Conservation (phyloP, 2,113 vertebrate species). For the Nansenia antarctica region DNA sequence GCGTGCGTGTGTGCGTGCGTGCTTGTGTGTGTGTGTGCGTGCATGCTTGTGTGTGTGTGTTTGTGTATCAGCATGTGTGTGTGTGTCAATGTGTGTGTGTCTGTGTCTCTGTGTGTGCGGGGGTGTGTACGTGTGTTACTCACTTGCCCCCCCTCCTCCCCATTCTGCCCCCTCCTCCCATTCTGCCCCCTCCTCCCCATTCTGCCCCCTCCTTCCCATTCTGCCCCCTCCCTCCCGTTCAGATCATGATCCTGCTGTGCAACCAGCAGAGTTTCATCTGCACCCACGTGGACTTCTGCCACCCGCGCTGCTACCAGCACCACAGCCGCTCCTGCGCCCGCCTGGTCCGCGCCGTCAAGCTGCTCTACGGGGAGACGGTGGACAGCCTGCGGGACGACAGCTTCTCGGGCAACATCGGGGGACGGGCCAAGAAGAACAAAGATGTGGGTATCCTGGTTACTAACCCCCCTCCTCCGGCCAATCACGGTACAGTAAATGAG, state of each 20-base stretch:
- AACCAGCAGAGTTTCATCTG: slow-evolving; percentile 99
- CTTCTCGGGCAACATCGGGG: slow-evolving; percentile 59
- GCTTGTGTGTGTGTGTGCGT: background rate
- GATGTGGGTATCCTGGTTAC: slow-evolving; percentile 81
- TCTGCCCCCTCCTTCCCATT: background rate
- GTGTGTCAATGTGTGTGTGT: background rate
- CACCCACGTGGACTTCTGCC: slow-evolving; percentile 94
- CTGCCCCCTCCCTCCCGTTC: slow-evolving; percentile 28
- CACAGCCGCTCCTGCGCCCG: slow-evolving; percentile 96
- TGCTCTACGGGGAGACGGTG: slow-evolving; percentile 92
- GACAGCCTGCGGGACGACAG: slow-evolving; percentile 87
- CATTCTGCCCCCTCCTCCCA: background rate
- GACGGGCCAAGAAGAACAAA: slow-evolving; percentile 89
- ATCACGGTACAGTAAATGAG: no score
- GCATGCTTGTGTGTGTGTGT: background rate
- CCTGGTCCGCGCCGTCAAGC: slow-evolving; percentile 93
- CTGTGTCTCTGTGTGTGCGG: background rate
- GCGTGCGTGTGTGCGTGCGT: background rate
- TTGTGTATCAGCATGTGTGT: background rate
- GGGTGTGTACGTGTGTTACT: background rate
- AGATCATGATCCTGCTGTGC: slow-evolving; percentile 98
- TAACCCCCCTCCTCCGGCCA: no score
- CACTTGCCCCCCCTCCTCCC: background rate
- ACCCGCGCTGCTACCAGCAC: slow-evolving; percentile 96
- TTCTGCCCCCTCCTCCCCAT: background rate